Percentiles rank a stretch among this genome's conserved stretches.
phyloP scores from a whole-genome alignment of 2,797 vertebrate genomes.

The Acanthurus lineatus region DNA sequence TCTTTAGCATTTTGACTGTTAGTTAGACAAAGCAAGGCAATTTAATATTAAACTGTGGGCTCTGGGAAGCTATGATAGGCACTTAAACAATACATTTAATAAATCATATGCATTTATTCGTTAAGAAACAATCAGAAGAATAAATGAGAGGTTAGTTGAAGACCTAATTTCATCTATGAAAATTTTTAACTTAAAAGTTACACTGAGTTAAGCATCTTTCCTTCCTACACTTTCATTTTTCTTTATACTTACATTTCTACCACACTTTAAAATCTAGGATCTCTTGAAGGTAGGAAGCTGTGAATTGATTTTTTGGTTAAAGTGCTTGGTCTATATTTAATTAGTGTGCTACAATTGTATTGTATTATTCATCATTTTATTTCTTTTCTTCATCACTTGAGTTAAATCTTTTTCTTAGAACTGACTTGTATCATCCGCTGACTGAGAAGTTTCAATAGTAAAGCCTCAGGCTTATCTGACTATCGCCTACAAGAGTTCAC shows the following conservation, averaged over 20 bases:
- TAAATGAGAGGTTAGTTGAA: not conserved
- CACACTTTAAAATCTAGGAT: no score
- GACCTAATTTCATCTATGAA: not conserved
- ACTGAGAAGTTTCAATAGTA: constrained; percentile 17
- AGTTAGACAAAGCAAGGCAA: no score
- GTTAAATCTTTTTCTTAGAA: not conserved
- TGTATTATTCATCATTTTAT: not conserved
- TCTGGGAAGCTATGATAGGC: no score
- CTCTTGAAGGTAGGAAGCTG: no score
- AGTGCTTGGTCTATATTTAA: not conserved
- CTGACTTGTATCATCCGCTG: not conserved
- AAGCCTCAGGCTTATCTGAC: constrained; percentile 7
- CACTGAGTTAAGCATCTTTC: not conserved
- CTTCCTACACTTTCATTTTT: not conserved
- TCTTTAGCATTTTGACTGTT: not conserved
- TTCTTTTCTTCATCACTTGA: not conserved
- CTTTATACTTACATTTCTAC: not conserved
- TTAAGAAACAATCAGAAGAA: not conserved
- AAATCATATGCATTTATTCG: no score
- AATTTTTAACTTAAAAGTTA: not conserved
- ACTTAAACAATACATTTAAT: no score
- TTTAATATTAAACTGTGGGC: no score
- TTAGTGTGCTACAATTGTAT: not conserved
- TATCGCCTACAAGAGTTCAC: constrained; percentile 13
- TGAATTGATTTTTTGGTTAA: no score